phyloP scores from a whole-genome alignment of 1,140 invertebrate species.

The Eufriesea mexicana region DNA sequence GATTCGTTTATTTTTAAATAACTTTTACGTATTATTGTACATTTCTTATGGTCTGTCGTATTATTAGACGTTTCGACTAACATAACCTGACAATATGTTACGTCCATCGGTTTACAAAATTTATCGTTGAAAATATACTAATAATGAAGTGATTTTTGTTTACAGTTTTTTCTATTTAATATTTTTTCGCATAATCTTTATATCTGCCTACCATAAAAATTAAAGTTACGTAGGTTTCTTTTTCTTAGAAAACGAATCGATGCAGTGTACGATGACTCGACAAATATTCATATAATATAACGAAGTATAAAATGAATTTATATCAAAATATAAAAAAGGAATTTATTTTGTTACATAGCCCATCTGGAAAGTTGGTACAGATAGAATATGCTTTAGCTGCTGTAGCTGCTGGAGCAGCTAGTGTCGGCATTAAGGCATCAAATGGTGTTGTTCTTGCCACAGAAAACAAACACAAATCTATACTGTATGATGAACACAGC shows the following conservation, averaged over 20 bases:
- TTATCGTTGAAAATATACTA: constrained; percentile 6
- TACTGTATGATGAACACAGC: constrained; percentile 97
- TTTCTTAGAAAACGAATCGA: not conserved
- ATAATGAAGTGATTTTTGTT: not conserved
- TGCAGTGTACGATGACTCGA: constrained; percentile 55
- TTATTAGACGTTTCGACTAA: not conserved
- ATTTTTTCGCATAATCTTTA: too few species aligned
- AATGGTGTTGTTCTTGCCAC: constrained; percentile 99
- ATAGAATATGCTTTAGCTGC: constrained; percentile 99
- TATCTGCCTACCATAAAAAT: not conserved
- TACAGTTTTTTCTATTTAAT: not conserved
- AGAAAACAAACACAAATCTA: constrained; percentile 99
- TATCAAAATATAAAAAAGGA: not conserved
- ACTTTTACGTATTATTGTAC: constrained; percentile 3
- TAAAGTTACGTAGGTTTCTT: not conserved
- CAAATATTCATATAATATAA: constrained; percentile 50
- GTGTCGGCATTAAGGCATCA: constrained; percentile 98
- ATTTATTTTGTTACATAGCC: constrained; percentile 86
- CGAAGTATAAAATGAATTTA: too few species aligned
- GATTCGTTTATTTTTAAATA: not conserved
- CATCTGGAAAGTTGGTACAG: constrained; percentile 99
- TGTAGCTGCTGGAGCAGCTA: constrained; percentile 98
- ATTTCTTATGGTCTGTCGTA: not conserved
- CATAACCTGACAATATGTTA: constrained; percentile 5
- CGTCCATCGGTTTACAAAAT: not conserved